These are phyloP conservation scores for Piaya cayana DNA, from an alignment of 2,113 vertebrate genomes.

Conservation along the genomic window DNA sequence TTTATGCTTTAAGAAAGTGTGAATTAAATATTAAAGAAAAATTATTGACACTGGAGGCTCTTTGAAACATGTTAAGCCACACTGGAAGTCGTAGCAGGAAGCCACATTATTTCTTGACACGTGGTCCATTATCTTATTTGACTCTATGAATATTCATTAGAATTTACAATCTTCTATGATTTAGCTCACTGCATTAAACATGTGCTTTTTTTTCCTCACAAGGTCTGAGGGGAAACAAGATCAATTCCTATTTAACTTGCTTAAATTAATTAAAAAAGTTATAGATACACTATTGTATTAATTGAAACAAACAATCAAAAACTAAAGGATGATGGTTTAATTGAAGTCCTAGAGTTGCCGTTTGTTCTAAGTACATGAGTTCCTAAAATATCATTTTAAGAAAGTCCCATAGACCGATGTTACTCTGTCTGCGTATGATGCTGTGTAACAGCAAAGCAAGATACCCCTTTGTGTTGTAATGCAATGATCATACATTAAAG, in stretches of 20 bases:
- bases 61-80: background rate
- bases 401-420: background rate
- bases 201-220: background rate
- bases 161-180: conserved; percentile 6
- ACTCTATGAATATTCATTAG: conserved; percentile 25
- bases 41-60: background rate
- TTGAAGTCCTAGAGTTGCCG: background rate
- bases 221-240: background rate
- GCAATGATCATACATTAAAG: background rate
- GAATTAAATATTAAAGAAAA: background rate
- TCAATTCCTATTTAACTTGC: background rate
- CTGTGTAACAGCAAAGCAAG: background rate
- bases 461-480: background rate
- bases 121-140: background rate
- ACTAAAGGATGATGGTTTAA: background rate
- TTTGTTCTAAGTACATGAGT: background rate
- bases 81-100: conserved; percentile 22
- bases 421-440: background rate
- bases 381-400: background rate
- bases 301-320: background rate
- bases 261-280: background rate
- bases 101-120: background rate
- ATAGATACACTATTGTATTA: background rate
- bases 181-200: background rate
- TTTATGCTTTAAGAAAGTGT: background rate